Conservation (phyloP, 2,888 invertebrate genomes). For the Lapara coniferarum region DNA sequence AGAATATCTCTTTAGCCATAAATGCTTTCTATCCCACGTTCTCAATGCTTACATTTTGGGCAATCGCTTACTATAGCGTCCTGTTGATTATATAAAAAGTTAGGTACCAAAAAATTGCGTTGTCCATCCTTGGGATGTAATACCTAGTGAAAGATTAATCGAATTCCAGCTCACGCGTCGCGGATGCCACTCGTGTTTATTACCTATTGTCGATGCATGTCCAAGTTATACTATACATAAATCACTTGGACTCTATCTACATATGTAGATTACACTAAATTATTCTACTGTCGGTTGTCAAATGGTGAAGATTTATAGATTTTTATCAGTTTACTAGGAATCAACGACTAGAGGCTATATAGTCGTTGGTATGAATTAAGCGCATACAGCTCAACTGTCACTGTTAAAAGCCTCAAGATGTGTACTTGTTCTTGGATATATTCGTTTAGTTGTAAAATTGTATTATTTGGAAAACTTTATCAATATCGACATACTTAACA, state of each 20-base stretch:
- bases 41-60: no score
- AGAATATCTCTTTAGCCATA: no score
- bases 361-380: no score
- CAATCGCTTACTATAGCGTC: no score
- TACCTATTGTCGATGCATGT: constrained; percentile 11
- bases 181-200: constrained; percentile 18
- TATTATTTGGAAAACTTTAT: no score
- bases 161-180: constrained; percentile 15
- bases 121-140: constrained; percentile 10
- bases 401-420: no score
- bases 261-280: neutral
- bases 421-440: no score
- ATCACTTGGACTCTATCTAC: constrained; percentile 1
- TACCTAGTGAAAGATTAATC: constrained; percentile 20
- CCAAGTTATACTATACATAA: constrained; percentile 4
- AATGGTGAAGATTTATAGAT: neutral
- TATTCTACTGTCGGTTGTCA: constrained; percentile 2
- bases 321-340: neutral
- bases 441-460: no score
- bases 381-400: no score
- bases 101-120: neutral
- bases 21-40: no score
- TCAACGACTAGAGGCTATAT: neutral
- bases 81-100: no score
- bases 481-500: no score